These are phyloP conservation scores for Chrysogorgia sp. DNA, from an alignment of 92 coral and sea anemone genomes.

Conservation along the genomic window DNA sequence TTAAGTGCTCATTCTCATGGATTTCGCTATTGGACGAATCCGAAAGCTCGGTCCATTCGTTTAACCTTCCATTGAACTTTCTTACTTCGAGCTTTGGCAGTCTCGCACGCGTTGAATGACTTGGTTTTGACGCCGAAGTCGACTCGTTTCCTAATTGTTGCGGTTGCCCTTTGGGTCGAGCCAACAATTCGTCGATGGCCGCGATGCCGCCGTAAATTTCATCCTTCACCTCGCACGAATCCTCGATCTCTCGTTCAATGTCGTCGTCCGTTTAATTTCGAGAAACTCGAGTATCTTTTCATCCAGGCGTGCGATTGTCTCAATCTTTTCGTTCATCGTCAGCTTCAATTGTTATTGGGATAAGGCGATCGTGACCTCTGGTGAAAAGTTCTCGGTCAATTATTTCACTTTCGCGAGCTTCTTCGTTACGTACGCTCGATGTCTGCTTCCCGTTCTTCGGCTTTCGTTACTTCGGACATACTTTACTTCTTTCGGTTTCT, in stretches of 20 bases:
- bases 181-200: not conserved
- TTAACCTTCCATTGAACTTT: no score
- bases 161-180: no score
- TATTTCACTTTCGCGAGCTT: not conserved
- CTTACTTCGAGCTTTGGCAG: no score
- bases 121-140: no score
- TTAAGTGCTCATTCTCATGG: no score
- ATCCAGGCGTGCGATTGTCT: not conserved
- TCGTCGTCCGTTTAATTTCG: not conserved
- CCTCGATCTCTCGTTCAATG: not conserved
- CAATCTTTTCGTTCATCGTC: not conserved
- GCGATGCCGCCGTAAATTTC: conserved; percentile 6
- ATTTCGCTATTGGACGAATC: no score
- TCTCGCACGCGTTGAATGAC: no score
- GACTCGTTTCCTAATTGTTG: no score
- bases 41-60: no score
- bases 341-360: not conserved
- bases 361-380: not conserved
- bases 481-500: no score
- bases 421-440: not conserved
- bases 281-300: not conserved
- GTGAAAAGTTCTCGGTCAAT: not conserved
- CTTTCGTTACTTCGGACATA: not conserved
- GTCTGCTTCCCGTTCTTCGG: not conserved
- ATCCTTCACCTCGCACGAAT: not conserved